Conservation (phyloP, 2,797 vertebrate species). For the Leontocebus nigricollis region DNA sequence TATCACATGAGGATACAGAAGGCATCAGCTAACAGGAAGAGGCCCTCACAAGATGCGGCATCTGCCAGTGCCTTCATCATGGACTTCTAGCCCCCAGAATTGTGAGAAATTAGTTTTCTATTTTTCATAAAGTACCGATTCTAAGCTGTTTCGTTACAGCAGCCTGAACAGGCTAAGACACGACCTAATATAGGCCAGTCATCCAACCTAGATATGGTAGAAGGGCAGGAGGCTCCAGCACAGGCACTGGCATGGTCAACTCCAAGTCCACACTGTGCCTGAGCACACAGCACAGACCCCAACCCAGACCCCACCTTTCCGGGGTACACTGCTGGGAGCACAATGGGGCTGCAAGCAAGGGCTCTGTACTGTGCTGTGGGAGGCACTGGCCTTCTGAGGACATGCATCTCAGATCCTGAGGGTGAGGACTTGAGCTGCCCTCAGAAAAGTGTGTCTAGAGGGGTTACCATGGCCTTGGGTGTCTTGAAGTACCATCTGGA, state of each 20-base stretch:
- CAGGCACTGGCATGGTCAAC: rapidly evolving
- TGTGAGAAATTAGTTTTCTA: not conserved
- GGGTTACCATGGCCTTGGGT: not conserved
- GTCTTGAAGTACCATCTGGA: not conserved
- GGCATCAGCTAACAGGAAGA: rapidly evolving
- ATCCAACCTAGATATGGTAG: rapidly evolving
- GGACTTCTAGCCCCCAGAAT: not conserved
- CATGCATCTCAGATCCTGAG: rapidly evolving
- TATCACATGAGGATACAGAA: not conserved
- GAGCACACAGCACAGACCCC: not conserved
- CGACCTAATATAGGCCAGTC: rapidly evolving
- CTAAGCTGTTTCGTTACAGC: not conserved
- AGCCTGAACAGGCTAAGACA: not conserved
- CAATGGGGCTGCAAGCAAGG: not conserved
- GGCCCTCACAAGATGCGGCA: not conserved
- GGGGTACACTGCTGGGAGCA: not conserved
- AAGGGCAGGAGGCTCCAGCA: not conserved
- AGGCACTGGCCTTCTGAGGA: not conserved
- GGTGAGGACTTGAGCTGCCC: not conserved
- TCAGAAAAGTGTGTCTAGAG: not conserved
- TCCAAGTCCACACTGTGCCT: not conserved
- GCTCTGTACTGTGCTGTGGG: rapidly evolving
- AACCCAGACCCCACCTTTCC: not conserved
- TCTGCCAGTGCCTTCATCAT: not conserved
- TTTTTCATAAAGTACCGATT: not conserved